These are phyloP conservation scores for Gephyroberyx darwinii DNA, from an alignment of 2,797 vertebrate genomes.

Conservation along the genomic window DNA sequence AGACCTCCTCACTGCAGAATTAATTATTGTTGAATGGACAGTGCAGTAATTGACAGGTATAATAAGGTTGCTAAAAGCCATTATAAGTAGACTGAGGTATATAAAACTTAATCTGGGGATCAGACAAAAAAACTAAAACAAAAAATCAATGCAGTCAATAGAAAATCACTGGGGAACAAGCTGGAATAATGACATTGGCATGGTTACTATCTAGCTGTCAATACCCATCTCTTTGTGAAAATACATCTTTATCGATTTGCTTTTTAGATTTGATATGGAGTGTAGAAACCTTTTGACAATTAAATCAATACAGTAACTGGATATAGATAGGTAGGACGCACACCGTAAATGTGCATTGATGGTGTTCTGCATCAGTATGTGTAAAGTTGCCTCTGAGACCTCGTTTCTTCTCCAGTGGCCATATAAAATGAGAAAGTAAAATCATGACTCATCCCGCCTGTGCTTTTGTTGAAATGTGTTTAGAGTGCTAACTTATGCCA, in stretches of 20 bases:
- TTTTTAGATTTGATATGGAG: neutral
- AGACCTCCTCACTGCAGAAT: slow-evolving; percentile 54
- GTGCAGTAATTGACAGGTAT: slow-evolving; percentile 46
- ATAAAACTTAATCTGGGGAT: slow-evolving; percentile 23
- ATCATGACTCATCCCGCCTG: slow-evolving; percentile 1
- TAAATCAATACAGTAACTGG: neutral
- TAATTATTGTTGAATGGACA: slow-evolving; percentile 52
- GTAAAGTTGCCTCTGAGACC: neutral
- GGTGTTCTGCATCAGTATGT: neutral
- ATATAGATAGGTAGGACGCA: neutral
- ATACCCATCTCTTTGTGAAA: neutral
- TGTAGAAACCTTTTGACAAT: neutral
- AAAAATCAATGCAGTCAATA: neutral
- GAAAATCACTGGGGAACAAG: neutral
- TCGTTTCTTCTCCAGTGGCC: neutral
- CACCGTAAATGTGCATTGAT: neutral
- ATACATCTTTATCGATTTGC: neutral
- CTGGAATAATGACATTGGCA: neutral
- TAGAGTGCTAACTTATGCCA: slow-evolving; percentile 15
- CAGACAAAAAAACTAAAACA: neutral
- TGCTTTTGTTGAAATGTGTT: slow-evolving; percentile 18
- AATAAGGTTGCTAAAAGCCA: slow-evolving; percentile 34
- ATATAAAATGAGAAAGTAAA: neutral
- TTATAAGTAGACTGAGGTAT: slow-evolving; percentile 18
- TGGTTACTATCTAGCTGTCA: slow-evolving; percentile 4